These are phyloP conservation scores for Chaetodon auriga DNA, from an alignment of 2,113 vertebrate species.

Conservation along the genomic window DNA sequence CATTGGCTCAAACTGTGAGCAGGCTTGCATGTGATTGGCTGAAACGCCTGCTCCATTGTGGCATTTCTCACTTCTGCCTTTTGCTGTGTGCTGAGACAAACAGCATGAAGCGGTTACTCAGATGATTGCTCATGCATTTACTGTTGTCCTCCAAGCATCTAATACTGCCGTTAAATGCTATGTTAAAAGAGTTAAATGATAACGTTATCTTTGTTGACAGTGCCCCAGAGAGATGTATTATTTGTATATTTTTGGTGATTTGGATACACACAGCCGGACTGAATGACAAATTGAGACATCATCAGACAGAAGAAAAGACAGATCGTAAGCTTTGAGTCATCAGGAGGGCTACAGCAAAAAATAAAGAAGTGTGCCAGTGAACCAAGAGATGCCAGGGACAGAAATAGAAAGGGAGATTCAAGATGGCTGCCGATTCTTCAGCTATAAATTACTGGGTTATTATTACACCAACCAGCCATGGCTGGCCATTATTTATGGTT, in stretches of 20 bases:
- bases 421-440: constrained; percentile 24
- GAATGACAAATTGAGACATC: neutral
- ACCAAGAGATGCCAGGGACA: constrained; percentile 30
- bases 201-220: neutral
- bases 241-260: neutral
- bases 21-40: constrained; percentile 23
- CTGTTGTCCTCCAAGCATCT: neutral
- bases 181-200: neutral
- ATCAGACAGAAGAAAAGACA: neutral
- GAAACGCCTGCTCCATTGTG: constrained; percentile 6
- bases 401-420: constrained; percentile 62
- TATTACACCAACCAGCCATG: constrained; percentile 21
- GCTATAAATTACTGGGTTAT: constrained; percentile 38
- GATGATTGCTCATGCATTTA: too few relatives aligned
- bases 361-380: constrained; percentile 56
- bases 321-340: constrained; percentile 11
- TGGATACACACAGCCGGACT: neutral
- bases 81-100: neutral
- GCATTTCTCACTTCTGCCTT: constrained; percentile 12
- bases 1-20: constrained; percentile 23
- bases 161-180: neutral
- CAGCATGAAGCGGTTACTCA: neutral
- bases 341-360: neutral
- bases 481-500: constrained; percentile 13
- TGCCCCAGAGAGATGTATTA: too few relatives aligned